Base-by-base conservation (phyloP, 2,888 invertebrate species). In the Eumerus sabulonum region DNA sequence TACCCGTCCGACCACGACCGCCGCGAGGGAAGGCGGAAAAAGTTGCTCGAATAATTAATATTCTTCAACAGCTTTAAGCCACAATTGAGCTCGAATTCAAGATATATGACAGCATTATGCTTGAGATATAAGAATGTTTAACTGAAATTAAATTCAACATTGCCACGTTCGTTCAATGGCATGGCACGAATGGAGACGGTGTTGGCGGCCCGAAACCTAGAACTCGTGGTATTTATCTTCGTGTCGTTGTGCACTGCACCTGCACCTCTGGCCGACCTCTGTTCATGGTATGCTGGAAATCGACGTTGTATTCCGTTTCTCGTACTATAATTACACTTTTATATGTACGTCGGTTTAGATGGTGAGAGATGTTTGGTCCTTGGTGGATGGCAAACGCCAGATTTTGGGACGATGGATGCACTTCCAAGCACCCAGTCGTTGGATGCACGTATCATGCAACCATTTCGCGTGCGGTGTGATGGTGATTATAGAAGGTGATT, bases 71-170 rank as follows among this genome's bases (percentile, higher is more conserved):
- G 82, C 82, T 81, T 82, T 71, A 81, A 82, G 82, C 81, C 81
- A 73, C 82, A 82, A 82, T 82, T 82, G 82, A 82, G 82, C 82
- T 74, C 54, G 73, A 82, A 82, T 82, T 82, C 82, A 81, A 82
- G 82, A 82, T 76, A 74, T 82, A 82, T 82, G 79, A 82, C 82
- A 82, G 76, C 82, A 82, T 81, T 82, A 82, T 82, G 74, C 64
- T 44, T 82, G 81, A 82, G 77, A 82, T 82, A 82, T 79, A 79
- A 74, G 71, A 82, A 77, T 72, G 76, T 74, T 81, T 70, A 82
- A 74, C 68, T 67, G 66, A 73, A 67, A 76, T 76, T 68, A 73
- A 73, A 73, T 74, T 66, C 66, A 48, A 54, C 50, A 45, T 68
- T 74, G 57, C 68, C 53, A 12, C 50, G 47, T 59, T 11, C 35